Conservation (phyloP, 2,113 vertebrate genomes). For the Seriola aureovittata region DNA sequence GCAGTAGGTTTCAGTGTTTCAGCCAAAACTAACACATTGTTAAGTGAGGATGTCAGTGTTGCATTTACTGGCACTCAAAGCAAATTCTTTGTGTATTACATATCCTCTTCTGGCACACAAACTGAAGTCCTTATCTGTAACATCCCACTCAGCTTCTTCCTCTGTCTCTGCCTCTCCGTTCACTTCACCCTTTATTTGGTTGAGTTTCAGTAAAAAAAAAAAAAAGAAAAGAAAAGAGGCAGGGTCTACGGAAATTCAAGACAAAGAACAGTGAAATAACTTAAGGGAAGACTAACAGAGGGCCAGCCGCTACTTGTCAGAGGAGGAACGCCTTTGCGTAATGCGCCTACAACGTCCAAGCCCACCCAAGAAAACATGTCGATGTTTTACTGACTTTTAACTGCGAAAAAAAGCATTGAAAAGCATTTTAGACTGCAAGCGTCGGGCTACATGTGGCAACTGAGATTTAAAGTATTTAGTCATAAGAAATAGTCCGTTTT, state of each 20-base stretch:
- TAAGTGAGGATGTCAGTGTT: conserved; percentile 63
- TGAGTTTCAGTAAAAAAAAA: not conserved
- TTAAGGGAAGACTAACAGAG: not conserved
- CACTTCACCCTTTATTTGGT: not conserved
- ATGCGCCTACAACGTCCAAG: conserved; percentile 4
- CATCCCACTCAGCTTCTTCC: not conserved
- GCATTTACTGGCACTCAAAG: conserved; percentile 59
- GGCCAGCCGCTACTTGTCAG: conserved; percentile 3
- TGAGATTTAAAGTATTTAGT: not conserved
- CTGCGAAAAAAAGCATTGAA: not conserved
- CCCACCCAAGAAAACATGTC: not conserved
- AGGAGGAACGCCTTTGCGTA: not conserved
- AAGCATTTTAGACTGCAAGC: not conserved
- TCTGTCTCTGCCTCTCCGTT: not conserved
- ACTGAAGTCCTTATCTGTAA: conserved; percentile 19
- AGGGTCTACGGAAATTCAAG: not conserved
- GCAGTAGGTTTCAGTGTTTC: not conserved
- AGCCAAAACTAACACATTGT: conserved; percentile 23
- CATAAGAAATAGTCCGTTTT: not conserved
- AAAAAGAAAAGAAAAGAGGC: too few species aligned
- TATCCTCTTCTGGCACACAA: conserved; percentile 29
- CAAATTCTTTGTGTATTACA: conserved; percentile 57
- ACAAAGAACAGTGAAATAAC: not conserved
- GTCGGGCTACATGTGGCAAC: too few species aligned
- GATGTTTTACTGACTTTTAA: not conserved